Conservation (phyloP, 53 echinoderm and acorn worm species). For the Luidia sarsii region DNA sequence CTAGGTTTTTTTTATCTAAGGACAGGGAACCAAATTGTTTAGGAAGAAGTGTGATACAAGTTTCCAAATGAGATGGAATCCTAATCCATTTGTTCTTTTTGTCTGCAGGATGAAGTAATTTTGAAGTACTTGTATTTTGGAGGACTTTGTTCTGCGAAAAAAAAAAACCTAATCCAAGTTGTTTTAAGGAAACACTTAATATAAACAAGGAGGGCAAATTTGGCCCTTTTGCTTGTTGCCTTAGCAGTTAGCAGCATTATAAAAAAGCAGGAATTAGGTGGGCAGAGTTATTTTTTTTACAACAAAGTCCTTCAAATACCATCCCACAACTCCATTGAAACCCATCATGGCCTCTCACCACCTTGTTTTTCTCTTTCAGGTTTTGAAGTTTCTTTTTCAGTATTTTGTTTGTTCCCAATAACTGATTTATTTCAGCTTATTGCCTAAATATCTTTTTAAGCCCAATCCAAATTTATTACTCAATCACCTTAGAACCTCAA, state of each 20-base stretch:
- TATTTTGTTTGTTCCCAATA: too few species aligned
- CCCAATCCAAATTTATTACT: too few species aligned
- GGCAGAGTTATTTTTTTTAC: neutral
- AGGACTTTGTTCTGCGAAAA: slow-evolving; percentile 11
- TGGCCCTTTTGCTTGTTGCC: too few species aligned
- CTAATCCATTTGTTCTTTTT: slow-evolving; percentile 35
- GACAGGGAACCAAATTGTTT: neutral
- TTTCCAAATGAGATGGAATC: slow-evolving; percentile 18
- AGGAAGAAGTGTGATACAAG: neutral
- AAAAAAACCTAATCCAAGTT: neutral
- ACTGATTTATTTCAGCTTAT: too few species aligned
- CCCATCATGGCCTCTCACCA: slow-evolving; percentile 20
- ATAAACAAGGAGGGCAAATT: too few species aligned
- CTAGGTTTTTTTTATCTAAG: slow-evolving; percentile 31
- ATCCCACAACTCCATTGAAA: neutral
- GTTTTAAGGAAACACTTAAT: too few species aligned
- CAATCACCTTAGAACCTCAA: too few species aligned
- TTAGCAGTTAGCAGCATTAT: neutral
- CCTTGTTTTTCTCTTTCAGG: slow-evolving; percentile 46
- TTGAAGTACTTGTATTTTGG: too few species aligned
- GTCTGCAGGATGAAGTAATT: slow-evolving; percentile 27
- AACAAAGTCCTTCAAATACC: slow-evolving; percentile 39
- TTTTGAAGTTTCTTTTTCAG: too few species aligned
- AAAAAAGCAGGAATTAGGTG: neutral
- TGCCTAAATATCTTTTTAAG: too few species aligned